Base-by-base conservation (phyloP, 2,797 vertebrate genomes). In the Paguma larvata region DNA sequence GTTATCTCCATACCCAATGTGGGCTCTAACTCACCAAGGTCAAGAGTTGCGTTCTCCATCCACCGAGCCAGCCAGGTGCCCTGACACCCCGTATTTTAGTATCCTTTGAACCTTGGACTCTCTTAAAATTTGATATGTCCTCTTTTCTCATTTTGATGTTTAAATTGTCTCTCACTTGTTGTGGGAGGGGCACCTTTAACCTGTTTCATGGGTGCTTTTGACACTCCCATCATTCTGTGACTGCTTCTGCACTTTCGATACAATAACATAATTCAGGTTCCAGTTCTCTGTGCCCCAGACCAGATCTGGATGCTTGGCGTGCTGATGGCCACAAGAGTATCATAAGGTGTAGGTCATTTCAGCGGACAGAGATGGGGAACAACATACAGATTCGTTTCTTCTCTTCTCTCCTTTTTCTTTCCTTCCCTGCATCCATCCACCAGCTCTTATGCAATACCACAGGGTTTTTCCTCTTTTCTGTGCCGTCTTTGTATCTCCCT, bases 101-200 rank as follows among this genome's bases (percentile, higher is more conserved):
- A 16, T 89, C 30, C 56, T 87, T 87, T 82, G 53, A 51, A 62
- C 23, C 38, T 63, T 70, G n/a, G 16, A 51, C 51, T 65, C 44
- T 48, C 38, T 78, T 73, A 59, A 65, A 59, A 62, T 82, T 34
- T 41, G 23, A 27, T 46, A 30, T 53, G 2, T 41, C 78, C 30
- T 62, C 25, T 92, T 73, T 95, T 92, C 51, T 93, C 70, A 56
- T 91, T 94, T 65, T 44, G 51, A 34, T 79, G 83, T 4, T 78
- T 51, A 48, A 0, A 1, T 86, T 83, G 85, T 63, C 48, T 72
- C 68, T 4, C 27, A 21, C 88, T 85, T 88, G 56, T 41, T 25
- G 30, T n/a, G 87, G 53, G 25, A 46, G 44, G 25, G 46, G 21
- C 3, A 25, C 27, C 30, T 70, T 73, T n/a, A 77, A 63, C 38